A percentile compares a stretch with the other conserved stretches of the same genome.
Evolutionary conservation across 23 tunicate genomes (phyloP).

Genomic region (Styela plicata): DNA sequence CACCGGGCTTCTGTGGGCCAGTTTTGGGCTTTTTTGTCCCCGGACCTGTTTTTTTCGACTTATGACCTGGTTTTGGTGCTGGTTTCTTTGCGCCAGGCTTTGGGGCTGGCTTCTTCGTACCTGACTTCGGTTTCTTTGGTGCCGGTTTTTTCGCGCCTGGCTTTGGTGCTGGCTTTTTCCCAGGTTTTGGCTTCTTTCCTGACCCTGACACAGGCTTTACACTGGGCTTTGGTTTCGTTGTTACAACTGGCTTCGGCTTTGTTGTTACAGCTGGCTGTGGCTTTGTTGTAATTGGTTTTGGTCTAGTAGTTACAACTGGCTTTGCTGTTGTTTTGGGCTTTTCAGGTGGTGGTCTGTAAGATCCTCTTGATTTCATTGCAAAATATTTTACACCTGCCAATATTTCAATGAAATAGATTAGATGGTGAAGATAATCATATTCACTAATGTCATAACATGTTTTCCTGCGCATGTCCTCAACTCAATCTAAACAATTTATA

Average conservation of each 20-base stretch:
- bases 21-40: neutral
- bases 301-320: neutral
- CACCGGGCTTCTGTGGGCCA: neutral
- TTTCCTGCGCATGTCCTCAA: too few relatives aligned
- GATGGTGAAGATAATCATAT: too few relatives aligned
- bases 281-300: too few relatives aligned
- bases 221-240: too few relatives aligned
- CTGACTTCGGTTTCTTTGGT: neutral
- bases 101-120: neutral
- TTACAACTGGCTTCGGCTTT: too few relatives aligned
- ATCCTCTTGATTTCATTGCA: neutral
- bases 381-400: constrained; percentile 1
- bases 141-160: neutral
- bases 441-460: too few relatives aligned
- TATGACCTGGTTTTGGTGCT: too few relatives aligned
- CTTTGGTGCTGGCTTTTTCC: too few relatives aligned
- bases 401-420: too few relatives aligned
- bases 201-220: too few relatives aligned
- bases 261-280: too few relatives aligned
- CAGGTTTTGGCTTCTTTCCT: neutral
- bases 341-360: neutral
- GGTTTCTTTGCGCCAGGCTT: neutral
- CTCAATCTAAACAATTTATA: too few relatives aligned
- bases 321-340: neutral
- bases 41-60: neutral